Evolutionary conservation across 2,888 invertebrate species (phyloP).

Genomic region (Rotaria magnacalcarata): DNA sequence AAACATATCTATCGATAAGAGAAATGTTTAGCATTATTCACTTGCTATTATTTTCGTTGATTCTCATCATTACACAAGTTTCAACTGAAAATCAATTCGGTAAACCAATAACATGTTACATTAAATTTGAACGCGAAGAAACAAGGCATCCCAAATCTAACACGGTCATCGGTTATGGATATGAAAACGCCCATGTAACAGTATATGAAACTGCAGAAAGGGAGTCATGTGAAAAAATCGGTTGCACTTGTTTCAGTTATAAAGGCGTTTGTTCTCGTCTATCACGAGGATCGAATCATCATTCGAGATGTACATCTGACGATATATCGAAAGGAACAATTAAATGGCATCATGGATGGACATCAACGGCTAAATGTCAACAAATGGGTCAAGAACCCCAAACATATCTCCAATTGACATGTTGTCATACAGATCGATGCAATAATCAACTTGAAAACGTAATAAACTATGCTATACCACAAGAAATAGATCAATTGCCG

Average conservation of each 20-base stretch:
- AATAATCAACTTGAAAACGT: not conserved
- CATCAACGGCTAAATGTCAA: not conserved
- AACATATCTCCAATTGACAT: not conserved
- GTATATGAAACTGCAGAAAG: not conserved
- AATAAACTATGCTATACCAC: not conserved
- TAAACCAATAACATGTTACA: not conserved
- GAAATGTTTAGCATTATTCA: not conserved
- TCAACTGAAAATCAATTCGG: not conserved
- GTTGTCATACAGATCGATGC: not conserved
- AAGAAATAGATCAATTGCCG: not conserved
- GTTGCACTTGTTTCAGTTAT: slow-evolving; percentile 10
- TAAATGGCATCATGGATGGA: not conserved
- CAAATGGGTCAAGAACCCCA: not conserved
- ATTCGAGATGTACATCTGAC: not conserved
- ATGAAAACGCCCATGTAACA: not conserved
- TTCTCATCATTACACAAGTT: not conserved
- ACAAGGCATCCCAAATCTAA: not conserved
- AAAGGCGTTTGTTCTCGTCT: not conserved
- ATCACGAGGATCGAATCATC: not conserved
- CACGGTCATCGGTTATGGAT: not conserved
- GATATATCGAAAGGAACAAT: not conserved
- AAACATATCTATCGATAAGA: not conserved
- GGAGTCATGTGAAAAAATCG: not conserved
- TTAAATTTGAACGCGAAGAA: not conserved
- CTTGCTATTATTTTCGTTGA: not conserved